These are phyloP conservation scores for Callinectes sapidus DNA, from an alignment of 2,888 invertebrate species.

Conservation along the genomic window DNA sequence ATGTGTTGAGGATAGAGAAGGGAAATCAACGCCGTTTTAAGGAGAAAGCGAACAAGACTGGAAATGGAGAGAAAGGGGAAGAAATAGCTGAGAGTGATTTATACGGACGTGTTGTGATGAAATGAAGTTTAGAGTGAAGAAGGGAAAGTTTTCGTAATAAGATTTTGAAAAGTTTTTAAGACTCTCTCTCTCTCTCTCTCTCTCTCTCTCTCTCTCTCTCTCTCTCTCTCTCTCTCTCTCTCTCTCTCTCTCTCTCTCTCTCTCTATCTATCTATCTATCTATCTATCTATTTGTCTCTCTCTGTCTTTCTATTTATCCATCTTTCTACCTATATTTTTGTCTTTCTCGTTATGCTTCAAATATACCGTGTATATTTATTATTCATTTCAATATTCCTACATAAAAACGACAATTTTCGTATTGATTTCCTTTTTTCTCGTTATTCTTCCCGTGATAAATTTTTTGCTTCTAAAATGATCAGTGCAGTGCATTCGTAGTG, in stretches of 20 bases:
- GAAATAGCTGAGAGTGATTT: not conserved
- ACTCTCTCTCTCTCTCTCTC: slow-evolving; percentile 20
- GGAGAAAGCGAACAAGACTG: not conserved
- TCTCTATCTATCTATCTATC: slow-evolving; percentile 1
- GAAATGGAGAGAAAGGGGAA: not conserved
- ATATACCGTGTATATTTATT: too few species aligned
- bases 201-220: slow-evolving; percentile 25
- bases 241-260: slow-evolving; percentile 29
- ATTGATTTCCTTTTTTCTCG: not conserved
- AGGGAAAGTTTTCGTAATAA: not conserved
- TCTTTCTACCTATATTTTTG: not conserved
- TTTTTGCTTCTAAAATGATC: not conserved
- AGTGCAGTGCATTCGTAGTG: not conserved
- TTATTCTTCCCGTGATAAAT: not conserved
- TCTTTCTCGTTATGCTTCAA: not conserved
- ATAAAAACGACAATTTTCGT: not conserved
- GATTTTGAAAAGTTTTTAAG: not conserved
- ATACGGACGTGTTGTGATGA: not conserved
- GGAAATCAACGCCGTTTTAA: not conserved
- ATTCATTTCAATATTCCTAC: not conserved
- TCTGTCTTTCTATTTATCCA: not conserved
- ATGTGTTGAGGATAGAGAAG: not conserved
- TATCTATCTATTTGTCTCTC: not conserved
- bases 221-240: slow-evolving; percentile 28
- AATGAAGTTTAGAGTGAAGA: not conserved